Evolutionary conservation across 2,888 invertebrate genomes (phyloP).

Genomic region (Aporophyla lueneburgensis): DNA sequence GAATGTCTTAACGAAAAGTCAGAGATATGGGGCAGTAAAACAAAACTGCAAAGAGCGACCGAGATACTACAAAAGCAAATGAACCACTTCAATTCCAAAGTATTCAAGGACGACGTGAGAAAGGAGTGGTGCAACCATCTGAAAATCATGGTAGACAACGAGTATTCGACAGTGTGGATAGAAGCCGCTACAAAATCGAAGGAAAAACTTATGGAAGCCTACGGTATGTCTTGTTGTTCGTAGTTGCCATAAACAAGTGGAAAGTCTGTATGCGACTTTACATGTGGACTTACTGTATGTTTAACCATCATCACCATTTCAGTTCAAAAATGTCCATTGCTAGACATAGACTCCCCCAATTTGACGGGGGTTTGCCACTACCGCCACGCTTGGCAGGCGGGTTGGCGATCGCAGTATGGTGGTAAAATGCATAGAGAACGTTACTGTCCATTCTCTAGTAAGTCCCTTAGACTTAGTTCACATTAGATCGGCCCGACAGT

Average conservation of each 20-base stretch:
- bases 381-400: too few species aligned
- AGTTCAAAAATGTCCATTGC: too few species aligned
- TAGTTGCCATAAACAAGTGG: neutral
- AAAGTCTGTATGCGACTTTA: neutral
- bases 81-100: neutral
- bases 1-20: neutral
- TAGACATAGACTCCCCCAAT: too few species aligned
- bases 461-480: too few species aligned
- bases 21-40: neutral
- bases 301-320: neutral
- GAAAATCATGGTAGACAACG: slow-evolving; percentile 13
- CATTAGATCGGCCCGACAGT: too few species aligned
- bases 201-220: slow-evolving; percentile 10
- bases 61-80: neutral
- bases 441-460: too few species aligned
- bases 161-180: slow-evolving; percentile 16
- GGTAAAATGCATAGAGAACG: too few species aligned
- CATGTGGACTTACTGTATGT: neutral
- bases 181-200: slow-evolving; percentile 9
- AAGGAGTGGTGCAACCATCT: neutral
- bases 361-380: too few species aligned
- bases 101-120: neutral
- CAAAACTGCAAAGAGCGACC: neutral
- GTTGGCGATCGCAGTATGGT: too few species aligned
- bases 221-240: slow-evolving; percentile 1